These are phyloP conservation scores for Bradypodion pumilum DNA, from an alignment of 2,797 vertebrate genomes.

Conservation along the genomic window DNA sequence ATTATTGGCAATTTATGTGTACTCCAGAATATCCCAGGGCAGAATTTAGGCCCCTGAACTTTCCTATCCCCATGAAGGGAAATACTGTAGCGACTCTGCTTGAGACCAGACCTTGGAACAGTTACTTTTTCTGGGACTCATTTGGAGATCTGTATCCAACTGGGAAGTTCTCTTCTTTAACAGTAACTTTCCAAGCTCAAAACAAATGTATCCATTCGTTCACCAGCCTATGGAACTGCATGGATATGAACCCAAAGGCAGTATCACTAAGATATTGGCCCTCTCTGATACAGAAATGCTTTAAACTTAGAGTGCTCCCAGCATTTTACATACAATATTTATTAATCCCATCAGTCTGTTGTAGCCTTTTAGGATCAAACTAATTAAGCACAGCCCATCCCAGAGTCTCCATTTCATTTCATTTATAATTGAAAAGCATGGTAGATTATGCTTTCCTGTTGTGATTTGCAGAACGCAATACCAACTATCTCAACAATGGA, in stretches of 20 bases:
- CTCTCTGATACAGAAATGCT: neutral
- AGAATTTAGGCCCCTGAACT: neutral
- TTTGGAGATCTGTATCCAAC: too few relatives aligned
- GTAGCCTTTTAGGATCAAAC: slow-evolving; percentile 6
- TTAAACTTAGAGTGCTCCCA: neutral
- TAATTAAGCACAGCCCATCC: neutral
- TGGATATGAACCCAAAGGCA: neutral
- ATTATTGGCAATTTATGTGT: too few relatives aligned
- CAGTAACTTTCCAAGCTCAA: too few relatives aligned
- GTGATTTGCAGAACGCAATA: neutral
- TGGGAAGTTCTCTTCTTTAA: too few relatives aligned
- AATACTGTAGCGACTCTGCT: neutral
- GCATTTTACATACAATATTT: slow-evolving; percentile 2
- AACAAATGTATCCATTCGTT: neutral
- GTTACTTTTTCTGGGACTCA: too few relatives aligned
- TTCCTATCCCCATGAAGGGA: neutral
- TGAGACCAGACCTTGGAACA: too few relatives aligned
- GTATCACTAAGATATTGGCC: neutral
- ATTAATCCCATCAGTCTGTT: neutral
- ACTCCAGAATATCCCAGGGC: neutral
- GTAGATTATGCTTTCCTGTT: neutral
- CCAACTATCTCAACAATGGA: neutral
- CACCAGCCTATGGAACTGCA: neutral
- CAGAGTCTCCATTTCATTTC: slow-evolving; percentile 7
- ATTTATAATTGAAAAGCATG: neutral